Percentiles rank a stretch among this genome's conserved stretches.
phyloP scores from a whole-genome alignment of 2,113 vertebrate species.

The Cryptoleucopteryx plumbea region DNA sequence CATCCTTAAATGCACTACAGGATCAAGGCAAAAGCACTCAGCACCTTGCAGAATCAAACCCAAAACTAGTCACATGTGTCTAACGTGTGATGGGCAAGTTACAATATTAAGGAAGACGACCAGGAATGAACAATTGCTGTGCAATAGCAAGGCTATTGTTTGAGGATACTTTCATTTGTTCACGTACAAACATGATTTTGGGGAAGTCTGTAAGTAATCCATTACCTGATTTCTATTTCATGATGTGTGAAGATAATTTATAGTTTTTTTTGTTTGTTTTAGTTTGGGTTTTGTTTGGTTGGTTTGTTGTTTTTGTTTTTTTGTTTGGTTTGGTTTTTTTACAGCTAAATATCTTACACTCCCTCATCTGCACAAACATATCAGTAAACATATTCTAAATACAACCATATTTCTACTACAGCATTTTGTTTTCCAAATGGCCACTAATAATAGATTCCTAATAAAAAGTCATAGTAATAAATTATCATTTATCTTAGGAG shows the following conservation, averaged over 20 bases:
- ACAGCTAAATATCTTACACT: not conserved
- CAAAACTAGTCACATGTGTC: not conserved
- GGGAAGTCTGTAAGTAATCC: not conserved
- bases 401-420: constrained; percentile 15
- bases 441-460: constrained; percentile 22
- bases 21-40: not conserved
- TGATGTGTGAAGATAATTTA: not conserved
- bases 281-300: too few relatives aligned
- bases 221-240: not conserved
- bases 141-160: not conserved
- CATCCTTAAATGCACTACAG: too few relatives aligned
- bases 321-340: not conserved
- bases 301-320: too few relatives aligned
- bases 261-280: not conserved
- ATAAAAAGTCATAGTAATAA: constrained; percentile 39
- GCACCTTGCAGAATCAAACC: not conserved
- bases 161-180: constrained; percentile 10
- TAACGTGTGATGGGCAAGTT: not conserved
- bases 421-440: not conserved
- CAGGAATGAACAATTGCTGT: not conserved
- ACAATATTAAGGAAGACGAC: not conserved
- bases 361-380: not conserved
- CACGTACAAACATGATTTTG: not conserved
- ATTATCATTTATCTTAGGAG: constrained; percentile 16
- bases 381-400: constrained; percentile 22